Conservation (phyloP, 1,140 invertebrate species). For the Zaprionus tsacasi region DNA sequence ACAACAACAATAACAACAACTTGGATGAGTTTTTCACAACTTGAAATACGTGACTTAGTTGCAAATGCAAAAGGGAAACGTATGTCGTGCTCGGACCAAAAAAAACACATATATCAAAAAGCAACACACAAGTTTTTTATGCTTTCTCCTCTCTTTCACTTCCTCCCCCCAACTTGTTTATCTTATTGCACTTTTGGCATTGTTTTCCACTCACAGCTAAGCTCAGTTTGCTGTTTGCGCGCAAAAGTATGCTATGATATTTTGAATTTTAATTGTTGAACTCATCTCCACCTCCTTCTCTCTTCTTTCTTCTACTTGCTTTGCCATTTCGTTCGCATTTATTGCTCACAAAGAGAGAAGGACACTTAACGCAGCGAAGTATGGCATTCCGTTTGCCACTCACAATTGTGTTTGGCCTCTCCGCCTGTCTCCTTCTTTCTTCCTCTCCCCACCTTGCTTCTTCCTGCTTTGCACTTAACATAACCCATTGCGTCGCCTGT, state of each 20-base stretch:
- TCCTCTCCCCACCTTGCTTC: neutral
- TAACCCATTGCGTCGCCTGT: slow-evolving; percentile 65
- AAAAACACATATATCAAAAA: slow-evolving; percentile 1
- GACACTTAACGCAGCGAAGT: slow-evolving; percentile 38
- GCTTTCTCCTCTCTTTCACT: neutral
- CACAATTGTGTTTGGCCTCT: slow-evolving; percentile 18
- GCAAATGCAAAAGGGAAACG: slow-evolving; percentile 1
- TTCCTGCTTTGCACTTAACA: slow-evolving; percentile 15
- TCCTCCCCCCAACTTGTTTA: neutral
- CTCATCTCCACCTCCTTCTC: neutral
- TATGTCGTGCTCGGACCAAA: neutral
- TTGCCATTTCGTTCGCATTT: slow-evolving; percentile 31
- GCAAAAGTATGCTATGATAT: slow-evolving; percentile 25
- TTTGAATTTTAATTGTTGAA: slow-evolving; percentile 52
- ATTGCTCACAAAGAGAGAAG: slow-evolving; percentile 21
- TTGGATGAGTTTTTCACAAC: neutral
- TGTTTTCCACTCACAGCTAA: slow-evolving; percentile 2
- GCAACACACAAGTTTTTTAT: neutral
- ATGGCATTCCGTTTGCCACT: slow-evolving; percentile 38
- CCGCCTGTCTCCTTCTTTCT: neutral
- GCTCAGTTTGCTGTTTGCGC: neutral
- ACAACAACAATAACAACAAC: neutral
- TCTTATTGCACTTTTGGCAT: slow-evolving; percentile 6
- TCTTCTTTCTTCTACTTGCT: neutral
- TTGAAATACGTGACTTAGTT: slow-evolving; percentile 8